These are phyloP conservation scores for Glareola pratincola DNA, from an alignment of 2,113 vertebrate species.

Conservation along the genomic window DNA sequence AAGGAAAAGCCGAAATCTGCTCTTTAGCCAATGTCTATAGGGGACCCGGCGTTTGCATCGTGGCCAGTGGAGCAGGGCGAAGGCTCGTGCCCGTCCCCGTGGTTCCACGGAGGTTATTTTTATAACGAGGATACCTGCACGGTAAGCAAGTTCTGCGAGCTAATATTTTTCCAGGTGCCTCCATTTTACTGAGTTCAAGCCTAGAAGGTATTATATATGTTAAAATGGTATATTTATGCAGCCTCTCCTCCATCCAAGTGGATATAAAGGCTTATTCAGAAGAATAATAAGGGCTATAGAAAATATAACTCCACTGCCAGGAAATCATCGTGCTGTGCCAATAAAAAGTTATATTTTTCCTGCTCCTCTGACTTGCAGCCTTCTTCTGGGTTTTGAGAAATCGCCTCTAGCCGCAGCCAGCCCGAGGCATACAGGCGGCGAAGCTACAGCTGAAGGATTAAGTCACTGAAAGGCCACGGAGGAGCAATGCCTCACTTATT, in stretches of 20 bases:
- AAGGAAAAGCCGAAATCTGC: not conserved
- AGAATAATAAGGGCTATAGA: conserved; percentile 48
- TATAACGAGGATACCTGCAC: not conserved
- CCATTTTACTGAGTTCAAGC: not conserved
- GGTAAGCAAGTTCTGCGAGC: not conserved
- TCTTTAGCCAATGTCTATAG: not conserved
- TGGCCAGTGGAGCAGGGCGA: not conserved
- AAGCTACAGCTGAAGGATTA: not conserved
- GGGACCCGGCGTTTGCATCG: not conserved
- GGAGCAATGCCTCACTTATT: not conserved
- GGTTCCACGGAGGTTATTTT: not conserved
- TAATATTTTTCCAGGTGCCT: conserved; percentile 30
- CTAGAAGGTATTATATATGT: not conserved
- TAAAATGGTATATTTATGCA: not conserved
- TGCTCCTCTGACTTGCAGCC: conserved; percentile 12
- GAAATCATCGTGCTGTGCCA: conserved; percentile 40
- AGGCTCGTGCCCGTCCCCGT: not conserved
- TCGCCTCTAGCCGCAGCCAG: not conserved
- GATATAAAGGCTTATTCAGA: conserved; percentile 61
- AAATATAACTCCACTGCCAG: conserved; percentile 47
- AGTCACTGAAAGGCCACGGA: not conserved
- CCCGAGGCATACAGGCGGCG: not conserved
- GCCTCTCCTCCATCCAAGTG: conserved; percentile 25
- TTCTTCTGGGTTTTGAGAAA: not conserved
- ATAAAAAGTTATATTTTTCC: conserved; percentile 43